Evolutionary conservation across 2,797 vertebrate genomes (phyloP).

Genomic region (Alectoris magna): DNA sequence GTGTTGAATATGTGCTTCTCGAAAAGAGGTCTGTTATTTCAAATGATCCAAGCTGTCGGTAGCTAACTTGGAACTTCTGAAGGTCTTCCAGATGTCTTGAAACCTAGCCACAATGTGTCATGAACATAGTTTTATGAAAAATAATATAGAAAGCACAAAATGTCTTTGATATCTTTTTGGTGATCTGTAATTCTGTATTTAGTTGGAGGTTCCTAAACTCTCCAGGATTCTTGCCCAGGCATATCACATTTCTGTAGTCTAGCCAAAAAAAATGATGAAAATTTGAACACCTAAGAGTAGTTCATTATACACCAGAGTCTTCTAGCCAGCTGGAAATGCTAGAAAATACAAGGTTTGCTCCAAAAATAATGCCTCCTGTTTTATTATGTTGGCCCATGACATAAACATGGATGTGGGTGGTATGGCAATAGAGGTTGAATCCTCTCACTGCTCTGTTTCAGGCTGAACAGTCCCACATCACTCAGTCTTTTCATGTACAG

Average conservation of each 20-base stretch:
- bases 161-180: neutral
- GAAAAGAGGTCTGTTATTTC: neutral
- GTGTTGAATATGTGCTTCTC: neutral
- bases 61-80: neutral
- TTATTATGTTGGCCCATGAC: too few relatives aligned
- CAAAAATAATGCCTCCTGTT: too few relatives aligned
- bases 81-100: neutral
- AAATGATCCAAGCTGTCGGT: neutral
- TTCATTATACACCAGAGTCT: neutral
- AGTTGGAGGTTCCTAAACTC: neutral
- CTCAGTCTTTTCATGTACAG: too few relatives aligned
- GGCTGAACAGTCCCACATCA: too few relatives aligned
- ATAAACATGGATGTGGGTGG: too few relatives aligned
- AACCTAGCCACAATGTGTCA: neutral
- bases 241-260: neutral
- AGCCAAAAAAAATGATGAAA: neutral
- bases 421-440: too few relatives aligned
- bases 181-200: neutral
- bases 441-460: too few relatives aligned
- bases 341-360: neutral
- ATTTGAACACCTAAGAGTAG: neutral
- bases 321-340: neutral
- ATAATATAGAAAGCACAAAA: neutral
- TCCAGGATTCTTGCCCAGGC: slow-evolving; percentile 2
- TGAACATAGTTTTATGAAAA: neutral